These are phyloP conservation scores for Melipona quadrifasciata DNA, from an alignment of 1,140 invertebrate species.

Conservation along the genomic window DNA sequence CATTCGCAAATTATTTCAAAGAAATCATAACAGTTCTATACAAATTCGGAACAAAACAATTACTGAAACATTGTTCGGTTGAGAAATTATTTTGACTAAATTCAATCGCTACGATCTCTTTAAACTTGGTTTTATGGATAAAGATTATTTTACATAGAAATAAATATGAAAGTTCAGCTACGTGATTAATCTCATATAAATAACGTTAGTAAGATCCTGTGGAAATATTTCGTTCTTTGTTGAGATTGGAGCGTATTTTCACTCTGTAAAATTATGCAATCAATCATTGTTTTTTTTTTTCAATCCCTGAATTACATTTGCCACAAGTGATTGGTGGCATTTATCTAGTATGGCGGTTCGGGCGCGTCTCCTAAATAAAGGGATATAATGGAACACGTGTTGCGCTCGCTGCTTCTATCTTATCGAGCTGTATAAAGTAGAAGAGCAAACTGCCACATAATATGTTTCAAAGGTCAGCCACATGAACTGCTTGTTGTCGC, in stretches of 20 bases:
- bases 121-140: background rate
- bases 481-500: background rate
- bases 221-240: background rate
- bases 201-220: background rate
- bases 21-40: too few relatives aligned
- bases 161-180: background rate
- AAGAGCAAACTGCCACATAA: background rate
- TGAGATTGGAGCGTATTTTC: background rate
- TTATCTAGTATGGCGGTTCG: background rate
- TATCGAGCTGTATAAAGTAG: constrained; percentile 13
- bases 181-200: background rate
- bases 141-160: background rate
- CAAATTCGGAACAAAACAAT: background rate
- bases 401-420: constrained; percentile 13
- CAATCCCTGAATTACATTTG: constrained; percentile 8
- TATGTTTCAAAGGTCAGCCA: background rate
- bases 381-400: constrained; percentile 18
- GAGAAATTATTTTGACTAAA: too few relatives aligned
- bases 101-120: background rate
- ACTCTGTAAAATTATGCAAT: background rate
- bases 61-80: too few relatives aligned
- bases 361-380: background rate
- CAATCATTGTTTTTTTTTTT: constrained; percentile 7
- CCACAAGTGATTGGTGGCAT: constrained; percentile 13
- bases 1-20: too few relatives aligned